Conservation (phyloP, 2,888 invertebrate species). For the Diarsia rubi region DNA sequence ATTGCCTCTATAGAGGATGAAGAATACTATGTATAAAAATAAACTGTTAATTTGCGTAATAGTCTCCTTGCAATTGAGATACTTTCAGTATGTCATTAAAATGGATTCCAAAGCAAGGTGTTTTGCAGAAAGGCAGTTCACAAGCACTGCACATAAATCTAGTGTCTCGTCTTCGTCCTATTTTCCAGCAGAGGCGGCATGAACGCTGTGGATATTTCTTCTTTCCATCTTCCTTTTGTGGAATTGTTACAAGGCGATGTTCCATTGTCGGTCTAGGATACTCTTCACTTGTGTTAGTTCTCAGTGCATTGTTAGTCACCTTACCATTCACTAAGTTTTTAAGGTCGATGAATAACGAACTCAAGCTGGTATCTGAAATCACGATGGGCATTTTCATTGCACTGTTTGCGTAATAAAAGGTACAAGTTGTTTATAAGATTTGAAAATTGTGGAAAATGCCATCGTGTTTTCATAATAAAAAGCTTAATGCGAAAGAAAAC, state of each 20-base stretch:
- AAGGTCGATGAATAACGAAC: slow-evolving; percentile 88
- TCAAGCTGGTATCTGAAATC: slow-evolving; percentile 90
- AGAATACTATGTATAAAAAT: slow-evolving; percentile 64
- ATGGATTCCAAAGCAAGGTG: slow-evolving; percentile 89
- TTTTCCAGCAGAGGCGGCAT: slow-evolving; percentile 89
- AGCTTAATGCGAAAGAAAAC: slow-evolving; percentile 85
- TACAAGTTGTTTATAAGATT: slow-evolving; percentile 69
- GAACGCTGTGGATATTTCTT: slow-evolving; percentile 90
- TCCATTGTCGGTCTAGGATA: slow-evolving; percentile 79
- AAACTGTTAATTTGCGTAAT: slow-evolving; percentile 83
- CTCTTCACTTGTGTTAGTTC: slow-evolving; percentile 80
- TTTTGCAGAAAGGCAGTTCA: slow-evolving; percentile 88
- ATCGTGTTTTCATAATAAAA: slow-evolving; percentile 89
- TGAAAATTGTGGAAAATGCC: slow-evolving; percentile 89
- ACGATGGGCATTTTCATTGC: slow-evolving; percentile 90
- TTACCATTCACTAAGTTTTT: slow-evolving; percentile 90
- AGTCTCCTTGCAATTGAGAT: slow-evolving; percentile 86
- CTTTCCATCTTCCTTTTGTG: slow-evolving; percentile 90
- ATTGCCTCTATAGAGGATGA: slow-evolving; percentile 69
- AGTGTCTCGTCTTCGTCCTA: slow-evolving; percentile 87
- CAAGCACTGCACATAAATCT: slow-evolving; percentile 89
- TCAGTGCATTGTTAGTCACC: slow-evolving; percentile 81
- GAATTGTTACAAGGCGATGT: slow-evolving; percentile 88
- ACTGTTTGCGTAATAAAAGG: slow-evolving; percentile 65
- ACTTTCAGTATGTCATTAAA: slow-evolving; percentile 87